A percentile compares a stretch with the other conserved stretches of the same genome.
These are phyloP conservation scores for Pristionchus exspectatus DNA, from an alignment of 2,888 invertebrate genomes.

Conservation along the genomic window DNA sequence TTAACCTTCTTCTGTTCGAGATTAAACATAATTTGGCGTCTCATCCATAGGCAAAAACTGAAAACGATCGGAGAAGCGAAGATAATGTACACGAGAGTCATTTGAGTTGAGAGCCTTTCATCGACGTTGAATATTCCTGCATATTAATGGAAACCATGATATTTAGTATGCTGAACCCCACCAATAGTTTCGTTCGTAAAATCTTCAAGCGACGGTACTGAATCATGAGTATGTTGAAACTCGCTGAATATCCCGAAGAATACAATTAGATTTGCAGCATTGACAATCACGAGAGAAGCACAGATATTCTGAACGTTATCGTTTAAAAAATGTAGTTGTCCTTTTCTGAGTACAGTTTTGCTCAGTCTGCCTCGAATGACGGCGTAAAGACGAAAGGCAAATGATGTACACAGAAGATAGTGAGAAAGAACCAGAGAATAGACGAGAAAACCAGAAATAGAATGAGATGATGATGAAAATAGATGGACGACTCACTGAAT, in stretches of 20 bases:
- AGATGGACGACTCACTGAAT: background rate
- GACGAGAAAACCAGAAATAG: conserved; percentile 2
- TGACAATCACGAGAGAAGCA: background rate
- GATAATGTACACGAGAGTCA: background rate
- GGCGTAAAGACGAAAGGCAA: background rate
- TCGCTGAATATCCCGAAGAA: background rate
- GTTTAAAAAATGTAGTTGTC: background rate
- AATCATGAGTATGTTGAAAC: background rate
- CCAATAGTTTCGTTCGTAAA: background rate
- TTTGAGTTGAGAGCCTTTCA: background rate
- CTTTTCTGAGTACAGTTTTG: background rate
- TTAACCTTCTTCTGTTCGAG: background rate
- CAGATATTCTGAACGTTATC: background rate
- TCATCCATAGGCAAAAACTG: background rate
- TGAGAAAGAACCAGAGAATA: conserved; percentile 10
- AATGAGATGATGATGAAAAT: background rate
- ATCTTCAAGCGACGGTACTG: background rate
- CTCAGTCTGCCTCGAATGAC: background rate
- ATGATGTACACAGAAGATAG: conserved; percentile 10
- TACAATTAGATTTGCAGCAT: background rate
- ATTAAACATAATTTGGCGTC: background rate
- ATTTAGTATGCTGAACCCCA: background rate
- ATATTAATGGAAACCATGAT: background rate
- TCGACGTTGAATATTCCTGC: background rate
- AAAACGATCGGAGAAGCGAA: background rate